Conservation (phyloP, 2,113 vertebrate species). For the Melanotaenia duboulayi region DNA sequence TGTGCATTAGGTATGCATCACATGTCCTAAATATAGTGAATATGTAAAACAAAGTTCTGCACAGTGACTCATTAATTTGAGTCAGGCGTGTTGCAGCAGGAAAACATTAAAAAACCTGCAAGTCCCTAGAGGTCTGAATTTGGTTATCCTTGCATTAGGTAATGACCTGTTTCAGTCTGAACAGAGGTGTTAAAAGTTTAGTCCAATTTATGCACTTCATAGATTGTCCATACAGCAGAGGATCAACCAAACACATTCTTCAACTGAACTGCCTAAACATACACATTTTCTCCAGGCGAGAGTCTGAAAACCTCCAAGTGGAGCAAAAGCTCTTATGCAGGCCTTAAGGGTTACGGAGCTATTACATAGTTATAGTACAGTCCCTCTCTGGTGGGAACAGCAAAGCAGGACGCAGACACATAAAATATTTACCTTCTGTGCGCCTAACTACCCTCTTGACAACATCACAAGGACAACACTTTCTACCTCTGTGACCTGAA, state of each 20-base stretch:
- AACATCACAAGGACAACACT: slow-evolving; percentile 41
- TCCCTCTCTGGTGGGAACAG: slow-evolving; percentile 41
- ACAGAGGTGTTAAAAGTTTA: not conserved
- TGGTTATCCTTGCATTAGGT: too few relatives aligned
- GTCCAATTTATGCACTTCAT: too few relatives aligned
- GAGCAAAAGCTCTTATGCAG: slow-evolving; percentile 14
- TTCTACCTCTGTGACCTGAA: slow-evolving; percentile 33
- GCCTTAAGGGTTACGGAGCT: slow-evolving; percentile 20
- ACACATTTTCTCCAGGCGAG: slow-evolving; percentile 6
- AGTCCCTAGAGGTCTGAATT: too few relatives aligned
- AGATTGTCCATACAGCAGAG: not conserved
- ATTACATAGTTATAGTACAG: slow-evolving; percentile 26
- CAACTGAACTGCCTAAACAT: not conserved
- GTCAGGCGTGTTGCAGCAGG: too few relatives aligned
- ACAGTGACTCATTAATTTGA: too few relatives aligned
- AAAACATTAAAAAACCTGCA: too few relatives aligned
- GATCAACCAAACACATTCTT: not conserved
- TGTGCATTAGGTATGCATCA: too few relatives aligned
- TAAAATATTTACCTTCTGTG: slow-evolving; percentile 64
- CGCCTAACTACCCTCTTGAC: slow-evolving; percentile 46
- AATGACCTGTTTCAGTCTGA: not conserved
- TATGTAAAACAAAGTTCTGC: too few relatives aligned
- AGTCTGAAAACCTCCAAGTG: slow-evolving; percentile 5
- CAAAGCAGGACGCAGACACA: slow-evolving; percentile 44
- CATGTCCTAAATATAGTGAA: too few relatives aligned